Evolutionary conservation across 1,140 invertebrate genomes (phyloP).

Genomic region (Zaprionus ghesquierei): DNA sequence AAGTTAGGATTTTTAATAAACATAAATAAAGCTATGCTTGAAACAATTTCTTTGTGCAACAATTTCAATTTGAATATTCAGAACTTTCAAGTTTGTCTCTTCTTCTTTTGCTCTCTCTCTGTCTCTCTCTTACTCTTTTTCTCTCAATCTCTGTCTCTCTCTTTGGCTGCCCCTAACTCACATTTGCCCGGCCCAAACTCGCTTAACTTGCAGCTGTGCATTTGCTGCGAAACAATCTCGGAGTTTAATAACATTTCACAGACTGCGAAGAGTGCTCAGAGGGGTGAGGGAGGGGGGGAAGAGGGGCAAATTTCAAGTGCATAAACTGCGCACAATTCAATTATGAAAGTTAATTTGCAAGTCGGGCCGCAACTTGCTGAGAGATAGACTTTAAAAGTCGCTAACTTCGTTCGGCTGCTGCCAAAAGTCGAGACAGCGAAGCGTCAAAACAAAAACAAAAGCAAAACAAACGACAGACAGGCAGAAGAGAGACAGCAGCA

Average conservation of each 20-base stretch:
- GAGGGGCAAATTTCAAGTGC: conserved; percentile 27
- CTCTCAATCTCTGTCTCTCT: neutral
- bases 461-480: conserved; percentile 2
- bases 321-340: conserved; percentile 48
- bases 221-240: conserved; percentile 24
- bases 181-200: neutral
- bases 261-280: neutral
- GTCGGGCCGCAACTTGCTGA: conserved; percentile 22
- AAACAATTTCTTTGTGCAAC: neutral
- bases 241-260: conserved; percentile 26
- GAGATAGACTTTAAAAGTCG: conserved; percentile 50
- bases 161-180: neutral
- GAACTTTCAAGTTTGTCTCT: neutral
- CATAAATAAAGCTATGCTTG: neutral
- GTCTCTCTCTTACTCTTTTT: neutral
- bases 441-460: conserved; percentile 25
- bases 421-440: conserved; percentile 42
- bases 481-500: conserved; percentile 1
- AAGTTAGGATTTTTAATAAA: no score
- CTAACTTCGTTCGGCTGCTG: conserved; percentile 31
- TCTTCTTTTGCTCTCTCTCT: neutral
- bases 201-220: neutral
- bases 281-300: neutral
- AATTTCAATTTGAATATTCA: neutral
- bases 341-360: conserved; percentile 50